These are phyloP conservation scores for Turritopsis rubra DNA, from an alignment of 30 jellyfish, hydroid and myxozoan species.

Conservation along the genomic window DNA sequence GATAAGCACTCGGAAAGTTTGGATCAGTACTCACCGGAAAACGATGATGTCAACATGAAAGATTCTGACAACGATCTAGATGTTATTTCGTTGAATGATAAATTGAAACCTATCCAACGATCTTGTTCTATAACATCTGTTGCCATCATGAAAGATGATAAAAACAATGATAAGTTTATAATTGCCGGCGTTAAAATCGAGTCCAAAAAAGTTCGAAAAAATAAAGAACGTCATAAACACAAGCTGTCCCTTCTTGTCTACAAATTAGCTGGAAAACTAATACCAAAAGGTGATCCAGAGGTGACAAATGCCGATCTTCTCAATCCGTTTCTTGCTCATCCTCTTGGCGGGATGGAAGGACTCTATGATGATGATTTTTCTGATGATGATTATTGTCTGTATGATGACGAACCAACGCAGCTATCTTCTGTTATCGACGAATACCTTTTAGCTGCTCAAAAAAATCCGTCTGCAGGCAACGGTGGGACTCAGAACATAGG, in stretches of 20 bases:
- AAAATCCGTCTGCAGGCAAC: constrained; percentile 21
- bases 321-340: not conserved
- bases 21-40: not conserved
- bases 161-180: constrained; percentile 1
- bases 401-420: constrained; percentile 33
- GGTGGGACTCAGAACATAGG: constrained; percentile 29
- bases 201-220: constrained; percentile 16
- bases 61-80: not conserved
- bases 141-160: constrained; percentile 23
- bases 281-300: not conserved
- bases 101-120: not conserved
- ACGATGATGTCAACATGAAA: not conserved
- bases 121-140: constrained; percentile 25
- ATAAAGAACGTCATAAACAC: constrained; percentile 9
- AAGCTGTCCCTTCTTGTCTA: constrained; percentile 29
- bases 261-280: constrained; percentile 23
- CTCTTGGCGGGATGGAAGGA: not conserved
- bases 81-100: not conserved
- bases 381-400: constrained; percentile 12
- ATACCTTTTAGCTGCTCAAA: constrained; percentile 60
- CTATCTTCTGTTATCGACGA: constrained; percentile 74
- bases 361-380: constrained; percentile 20
- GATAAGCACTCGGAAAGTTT: not conserved
- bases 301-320: not conserved
- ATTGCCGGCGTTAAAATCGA: constrained; percentile 35